Evolutionary conservation across 2,797 vertebrate species (phyloP), one percentile per base, ranked within the genome.

Genomic region (Falco peregrinus): DNA sequence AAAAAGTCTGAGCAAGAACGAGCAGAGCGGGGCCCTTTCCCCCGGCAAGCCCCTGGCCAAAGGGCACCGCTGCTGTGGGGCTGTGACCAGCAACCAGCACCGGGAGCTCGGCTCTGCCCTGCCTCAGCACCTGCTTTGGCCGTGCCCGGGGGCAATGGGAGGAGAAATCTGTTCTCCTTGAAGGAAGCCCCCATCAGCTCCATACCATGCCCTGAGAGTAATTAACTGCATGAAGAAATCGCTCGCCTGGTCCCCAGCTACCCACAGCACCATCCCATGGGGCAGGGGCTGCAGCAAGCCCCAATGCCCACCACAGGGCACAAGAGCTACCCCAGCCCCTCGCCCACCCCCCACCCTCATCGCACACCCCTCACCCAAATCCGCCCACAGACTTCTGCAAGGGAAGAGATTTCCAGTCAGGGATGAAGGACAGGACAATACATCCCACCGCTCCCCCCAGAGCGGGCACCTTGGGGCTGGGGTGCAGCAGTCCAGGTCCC

Each of bases 211-310:
- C 16, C 41, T 10, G 21, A 69, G 15, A 83, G 31, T 33, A 21
- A 64, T 19, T 16, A 54, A 37, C 37, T 33, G 11, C 3, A 28
- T 0, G 1, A 57, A 76, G 6, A 59, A 77, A 87, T 20, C 2
- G 4, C 39, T 25, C 7, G 0, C 14, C 51, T 81, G 83, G 41
- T 41, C 33, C 4, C 29, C 25, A 5, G 17, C 19, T 33, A 47
- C 8, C 18, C 9, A 5, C 8, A 20, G 78, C 71, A 18, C 31
- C 5, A 0, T 37, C 26, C 47, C 39, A 22, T 1, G 1, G 67
- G 47, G 39, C 21, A 18, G 24, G 8, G n/a, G 35, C 57, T 22
- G 21, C 35, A 43, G 43, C 35, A 54, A 43, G 19, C n/a, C 31
- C 60, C 59, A 35, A 43, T 21, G 75, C 68, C 68, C 39, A 74